phyloP scores from a whole-genome alignment of 2,113 vertebrate species.

The Petaurus breviceps region DNA sequence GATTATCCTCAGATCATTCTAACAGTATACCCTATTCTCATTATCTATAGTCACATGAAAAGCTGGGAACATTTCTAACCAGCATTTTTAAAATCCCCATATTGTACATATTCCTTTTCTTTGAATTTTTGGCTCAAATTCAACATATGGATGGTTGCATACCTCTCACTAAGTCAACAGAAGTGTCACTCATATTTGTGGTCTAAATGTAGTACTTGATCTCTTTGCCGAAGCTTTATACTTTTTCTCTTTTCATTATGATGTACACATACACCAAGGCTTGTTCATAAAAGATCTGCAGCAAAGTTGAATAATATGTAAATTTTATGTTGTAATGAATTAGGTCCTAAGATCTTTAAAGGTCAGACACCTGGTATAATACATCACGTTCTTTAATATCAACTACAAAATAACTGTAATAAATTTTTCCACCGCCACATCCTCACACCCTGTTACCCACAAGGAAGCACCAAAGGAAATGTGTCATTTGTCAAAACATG shows the following conservation, averaged over 20 bases:
- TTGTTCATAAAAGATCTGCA: slow-evolving; percentile 85
- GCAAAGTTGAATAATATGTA: slow-evolving; percentile 90
- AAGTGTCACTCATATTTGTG: background rate
- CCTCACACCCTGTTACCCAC: slow-evolving; percentile 89
- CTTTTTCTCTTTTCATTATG: slow-evolving; percentile 78
- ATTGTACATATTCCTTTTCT: background rate
- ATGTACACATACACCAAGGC: slow-evolving; percentile 80
- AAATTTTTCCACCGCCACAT: slow-evolving; percentile 87
- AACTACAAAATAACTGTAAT: slow-evolving; percentile 91
- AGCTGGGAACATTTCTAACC: background rate
- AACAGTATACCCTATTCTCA: background rate
- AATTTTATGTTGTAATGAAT: slow-evolving; percentile 92
- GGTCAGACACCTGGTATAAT: slow-evolving; percentile 90
- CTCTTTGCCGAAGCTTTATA: slow-evolving; percentile 26
- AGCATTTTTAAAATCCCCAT: slow-evolving; percentile 22
- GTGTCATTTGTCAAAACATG: slow-evolving; percentile 89
- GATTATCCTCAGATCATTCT: background rate
- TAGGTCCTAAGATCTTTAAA: slow-evolving; percentile 91
- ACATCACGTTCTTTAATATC: slow-evolving; percentile 91
- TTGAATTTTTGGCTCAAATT: background rate
- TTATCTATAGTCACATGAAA: background rate
- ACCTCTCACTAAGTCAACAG: slow-evolving; percentile 12
- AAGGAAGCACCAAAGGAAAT: slow-evolving; percentile 88
- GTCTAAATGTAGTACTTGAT: slow-evolving; percentile 8
- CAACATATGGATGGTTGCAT: background rate